Base-by-base conservation (phyloP, 2,113 vertebrate species). In the Oryzias celebensis region DNA sequence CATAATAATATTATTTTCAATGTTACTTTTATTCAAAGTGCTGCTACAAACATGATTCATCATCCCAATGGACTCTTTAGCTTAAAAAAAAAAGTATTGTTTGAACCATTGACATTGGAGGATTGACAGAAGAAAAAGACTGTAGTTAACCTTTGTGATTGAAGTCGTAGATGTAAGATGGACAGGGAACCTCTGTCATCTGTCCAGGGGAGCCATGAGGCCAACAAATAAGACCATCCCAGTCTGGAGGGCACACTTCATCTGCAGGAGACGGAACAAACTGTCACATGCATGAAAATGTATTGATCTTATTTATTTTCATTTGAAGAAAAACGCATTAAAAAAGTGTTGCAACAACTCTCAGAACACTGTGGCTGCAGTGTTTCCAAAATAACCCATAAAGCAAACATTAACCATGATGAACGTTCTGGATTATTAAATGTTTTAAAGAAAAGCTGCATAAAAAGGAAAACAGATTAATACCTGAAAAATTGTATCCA, bases 171-270 rank as follows among this genome's bases (percentile, higher is more conserved):
- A 96, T 85, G 73, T 96, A 96, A 72, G 83, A 59, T 17, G 95
- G 95, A 15, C 95, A 96, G 12, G 92, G 89, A 5, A 94, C 90
- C 69, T 89, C 91, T 16, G 83, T 88, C 1, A 89, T 80, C 63
- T 88, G 84, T 22, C 94, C 94, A 10, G 88, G 86, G 26, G 81
- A 90, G 7, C 95, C 94, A 65, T 88, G 88, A 41, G 94, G 93
- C 95, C 95, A 96, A 62, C 95, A 96, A 28, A 95, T 92, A 10
- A 96, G 86, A 57, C 95, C 95, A 24, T 96, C 95, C 94, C 95
- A 96, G 80, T 93, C 92, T 52, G 94, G 91, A 66, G 91, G 84
- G 59, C 95, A 96, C 53, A 75, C 78, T 13, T 91, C 91, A 71
- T 92, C 94, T 93, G 70, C 71, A 76, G 74, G 0, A 1, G 79